Evolutionary conservation across 2,888 invertebrate species (phyloP).

Genomic region (Chrysodeixis includens): DNA sequence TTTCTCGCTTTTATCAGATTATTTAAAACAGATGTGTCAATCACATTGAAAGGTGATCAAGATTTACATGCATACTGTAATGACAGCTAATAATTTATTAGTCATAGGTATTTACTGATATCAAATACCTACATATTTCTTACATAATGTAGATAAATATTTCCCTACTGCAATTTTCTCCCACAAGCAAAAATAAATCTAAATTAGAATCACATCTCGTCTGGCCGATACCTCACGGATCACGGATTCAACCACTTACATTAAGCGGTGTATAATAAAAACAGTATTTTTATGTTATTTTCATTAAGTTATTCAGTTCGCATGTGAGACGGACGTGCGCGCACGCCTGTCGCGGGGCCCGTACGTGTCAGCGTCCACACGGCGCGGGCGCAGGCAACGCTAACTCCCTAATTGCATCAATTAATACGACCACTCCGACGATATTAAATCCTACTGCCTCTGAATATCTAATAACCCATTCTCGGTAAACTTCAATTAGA

Average conservation of each 20-base stretch:
- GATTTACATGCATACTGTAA: background rate
- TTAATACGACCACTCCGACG: constrained; percentile 71
- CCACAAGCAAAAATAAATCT: background rate
- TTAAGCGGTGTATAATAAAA: constrained; percentile 52
- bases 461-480: constrained; percentile 70
- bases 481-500: constrained; percentile 56
- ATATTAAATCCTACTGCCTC: constrained; percentile 72
- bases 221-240: constrained; percentile 32
- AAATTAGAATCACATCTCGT: constrained; percentile 38
- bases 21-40: background rate
- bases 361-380: constrained; percentile 69
- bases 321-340: constrained; percentile 66
- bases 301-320: constrained; percentile 74
- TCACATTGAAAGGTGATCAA: background rate
- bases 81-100: background rate
- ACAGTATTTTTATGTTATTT: constrained; percentile 65
- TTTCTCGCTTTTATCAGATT: background rate
- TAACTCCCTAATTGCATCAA: constrained; percentile 76
- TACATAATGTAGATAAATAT: no score
- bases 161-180: constrained; percentile 5
- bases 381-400: constrained; percentile 54
- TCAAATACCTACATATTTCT: background rate
- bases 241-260: constrained; percentile 40
- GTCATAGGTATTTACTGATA: background rate
- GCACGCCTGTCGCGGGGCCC: constrained; percentile 57